A percentile compares a stretch with the other conserved stretches of the same genome.
Evolutionary conservation across 2,888 invertebrate genomes (phyloP).

Genomic region (Lottia gigantea): DNA sequence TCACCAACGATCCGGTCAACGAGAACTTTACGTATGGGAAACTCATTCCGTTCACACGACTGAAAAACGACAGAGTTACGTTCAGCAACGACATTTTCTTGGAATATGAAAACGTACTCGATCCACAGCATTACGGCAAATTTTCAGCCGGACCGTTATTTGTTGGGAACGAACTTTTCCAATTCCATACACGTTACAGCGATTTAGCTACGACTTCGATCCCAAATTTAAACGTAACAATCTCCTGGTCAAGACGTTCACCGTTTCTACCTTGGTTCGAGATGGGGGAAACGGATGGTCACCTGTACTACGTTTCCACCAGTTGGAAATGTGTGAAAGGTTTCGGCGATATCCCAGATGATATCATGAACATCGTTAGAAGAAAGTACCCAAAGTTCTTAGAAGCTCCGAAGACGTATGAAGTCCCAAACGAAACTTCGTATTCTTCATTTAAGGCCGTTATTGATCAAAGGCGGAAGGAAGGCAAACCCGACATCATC

Average conservation of each 20-base stretch:
- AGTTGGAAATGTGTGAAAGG: slow-evolving; percentile 35
- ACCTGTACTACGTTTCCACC: slow-evolving; percentile 32
- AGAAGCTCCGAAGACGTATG: slow-evolving; percentile 31
- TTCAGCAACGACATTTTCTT: slow-evolving; percentile 34
- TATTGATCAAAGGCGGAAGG: slow-evolving; percentile 34
- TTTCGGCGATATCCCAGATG: slow-evolving; percentile 32
- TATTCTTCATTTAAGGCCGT: slow-evolving; percentile 39
- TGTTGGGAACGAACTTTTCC: slow-evolving; percentile 33
- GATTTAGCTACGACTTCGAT: slow-evolving; percentile 15
- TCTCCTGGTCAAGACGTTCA: slow-evolving; percentile 35
- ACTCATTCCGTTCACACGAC: slow-evolving; percentile 13
- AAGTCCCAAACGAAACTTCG: slow-evolving; percentile 38
- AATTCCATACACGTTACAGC: slow-evolving; percentile 30
- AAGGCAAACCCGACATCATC: slow-evolving; percentile 33
- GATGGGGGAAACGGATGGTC: slow-evolving; percentile 32
- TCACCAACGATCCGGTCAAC: slow-evolving; percentile 41
- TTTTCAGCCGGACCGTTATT: slow-evolving; percentile 38
- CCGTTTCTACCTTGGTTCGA: slow-evolving; percentile 43
- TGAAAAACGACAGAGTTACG: slow-evolving; percentile 16
- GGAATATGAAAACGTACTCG: slow-evolving; percentile 36
- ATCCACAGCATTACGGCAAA: slow-evolving; percentile 30
- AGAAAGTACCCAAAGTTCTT: slow-evolving; percentile 31
- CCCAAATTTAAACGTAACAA: slow-evolving; percentile 24
- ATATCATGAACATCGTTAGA: slow-evolving; percentile 32
- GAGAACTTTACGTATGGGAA: slow-evolving; percentile 17